Conservation (phyloP, 2,888 invertebrate genomes). For the Liopterus haemorrhoidalis region DNA sequence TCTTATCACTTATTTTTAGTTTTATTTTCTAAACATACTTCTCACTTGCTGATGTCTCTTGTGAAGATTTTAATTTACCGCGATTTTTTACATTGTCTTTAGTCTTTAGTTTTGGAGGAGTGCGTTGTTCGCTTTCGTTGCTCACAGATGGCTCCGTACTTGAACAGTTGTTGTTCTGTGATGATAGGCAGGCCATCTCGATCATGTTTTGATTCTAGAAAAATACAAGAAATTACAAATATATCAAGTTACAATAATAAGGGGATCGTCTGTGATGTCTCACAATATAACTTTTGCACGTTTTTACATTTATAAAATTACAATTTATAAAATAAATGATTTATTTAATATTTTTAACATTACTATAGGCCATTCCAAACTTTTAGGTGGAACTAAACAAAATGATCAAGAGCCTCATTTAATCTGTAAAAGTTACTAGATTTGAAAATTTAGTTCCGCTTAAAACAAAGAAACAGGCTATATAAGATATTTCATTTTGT, state of each 20-base stretch:
- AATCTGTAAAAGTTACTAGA: no score
- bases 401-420: no score
- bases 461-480: no score
- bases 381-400: neutral
- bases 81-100: conserved; percentile 29
- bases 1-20: no score
- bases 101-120: conserved; percentile 23
- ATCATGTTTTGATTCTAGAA: conserved; percentile 53
- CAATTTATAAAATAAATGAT: neutral
- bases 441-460: no score
- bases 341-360: neutral
- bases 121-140: conserved; percentile 26
- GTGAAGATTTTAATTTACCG: conserved; percentile 28
- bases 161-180: conserved; percentile 58
- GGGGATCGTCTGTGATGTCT: neutral
- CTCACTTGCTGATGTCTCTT: conserved; percentile 30
- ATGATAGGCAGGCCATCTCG: conserved; percentile 61
- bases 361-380: no score
- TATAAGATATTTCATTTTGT: no score
- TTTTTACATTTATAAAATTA: neutral
- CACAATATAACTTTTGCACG: neutral
- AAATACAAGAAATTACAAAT: conserved; percentile 34
- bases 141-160: conserved; percentile 34
- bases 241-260: neutral
- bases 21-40: conserved; percentile 35